Evolutionary conservation across 2,113 vertebrate genomes (phyloP), one percentile per base, ranked within the genome.

Genomic region (Indicator indicator): DNA sequence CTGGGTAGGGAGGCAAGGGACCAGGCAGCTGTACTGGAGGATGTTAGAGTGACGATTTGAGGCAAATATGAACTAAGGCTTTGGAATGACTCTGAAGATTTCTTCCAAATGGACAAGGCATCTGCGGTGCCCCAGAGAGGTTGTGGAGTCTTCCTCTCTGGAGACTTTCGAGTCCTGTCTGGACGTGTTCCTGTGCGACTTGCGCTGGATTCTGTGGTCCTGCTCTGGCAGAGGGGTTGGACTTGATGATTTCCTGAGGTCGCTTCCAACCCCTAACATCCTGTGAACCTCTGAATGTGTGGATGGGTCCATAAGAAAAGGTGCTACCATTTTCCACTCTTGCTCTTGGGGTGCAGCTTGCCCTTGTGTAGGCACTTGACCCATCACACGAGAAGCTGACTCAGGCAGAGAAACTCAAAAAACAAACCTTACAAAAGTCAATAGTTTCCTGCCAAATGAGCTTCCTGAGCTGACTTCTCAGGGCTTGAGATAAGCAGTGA

Each of bases 291-390:
- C 14, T 44, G 42, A 44, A 44, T 44, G 7, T 1, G 1, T 64
- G 72, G 24, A 42, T 59, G 62, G 24, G 30, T 65, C 62, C 10
- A 1, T n/a, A 9, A 15, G 38, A 38, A 21, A 69, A 54, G 32
- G 13, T 36, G 28, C 26, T 79, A 33, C 50, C 1, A 0, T 18
- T 36, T 79, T 71, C 32, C 12, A 4, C 11, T 44, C 16, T 56
- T 8, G 4, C 33, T 65, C 27, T 28, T 12, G 0, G 0, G 16
- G 24, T 2, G 2, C 27, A 62, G 58, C 46, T 71, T 1, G 0
- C 12, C 68, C 27, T 79, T 59, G 27, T 1, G 1, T 2, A 0
- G 44, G 42, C 36, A 32, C 62, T 71, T 46, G 30, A 3, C 17
- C 9, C 50, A 17, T 19, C 38, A 11, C 1, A 5, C 1, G 2